Evolutionary conservation across 2,888 invertebrate species (phyloP).

Genomic region (Pegoplata infirma): DNA sequence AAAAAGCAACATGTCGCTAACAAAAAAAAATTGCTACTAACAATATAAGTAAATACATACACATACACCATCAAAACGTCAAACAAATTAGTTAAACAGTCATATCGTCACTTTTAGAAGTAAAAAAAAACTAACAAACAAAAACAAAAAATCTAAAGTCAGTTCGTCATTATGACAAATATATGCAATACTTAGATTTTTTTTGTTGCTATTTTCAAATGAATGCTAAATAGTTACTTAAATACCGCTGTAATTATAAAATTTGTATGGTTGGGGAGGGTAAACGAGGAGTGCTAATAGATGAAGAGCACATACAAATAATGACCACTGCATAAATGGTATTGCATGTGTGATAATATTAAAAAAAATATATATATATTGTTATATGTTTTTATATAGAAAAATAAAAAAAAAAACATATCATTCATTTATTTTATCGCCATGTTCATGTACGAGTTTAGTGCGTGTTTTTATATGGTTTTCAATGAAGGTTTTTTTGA

Average conservation of each 20-base stretch:
- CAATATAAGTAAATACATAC: slow-evolving; percentile 40
- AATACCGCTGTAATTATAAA: slow-evolving; percentile 26
- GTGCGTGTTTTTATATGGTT: slow-evolving; percentile 37
- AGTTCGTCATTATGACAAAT: slow-evolving; percentile 36
- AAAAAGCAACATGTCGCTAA: slow-evolving; percentile 32
- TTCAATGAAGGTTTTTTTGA: slow-evolving; percentile 44
- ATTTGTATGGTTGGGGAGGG: background rate
- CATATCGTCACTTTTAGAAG: slow-evolving; percentile 19
- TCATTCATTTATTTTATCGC: slow-evolving; percentile 2
- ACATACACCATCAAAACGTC: slow-evolving; percentile 13
- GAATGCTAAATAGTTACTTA: slow-evolving; percentile 59
- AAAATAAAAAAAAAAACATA: background rate
- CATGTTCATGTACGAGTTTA: background rate
- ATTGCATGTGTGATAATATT: slow-evolving; percentile 48
- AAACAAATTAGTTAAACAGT: slow-evolving; percentile 29
- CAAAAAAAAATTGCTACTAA: slow-evolving; percentile 40
- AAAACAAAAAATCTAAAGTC: background rate
- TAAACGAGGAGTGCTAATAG: background rate
- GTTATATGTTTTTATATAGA: background rate
- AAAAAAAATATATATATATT: background rate
- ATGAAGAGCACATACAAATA: slow-evolving; percentile 8
- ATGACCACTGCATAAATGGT: slow-evolving; percentile 41
- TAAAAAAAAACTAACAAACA: background rate
- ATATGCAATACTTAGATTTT: slow-evolving; percentile 1
- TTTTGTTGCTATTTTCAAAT: slow-evolving; percentile 41